phyloP scores from a whole-genome alignment of 2,888 invertebrate species.

The Malthinus flaveolus region DNA sequence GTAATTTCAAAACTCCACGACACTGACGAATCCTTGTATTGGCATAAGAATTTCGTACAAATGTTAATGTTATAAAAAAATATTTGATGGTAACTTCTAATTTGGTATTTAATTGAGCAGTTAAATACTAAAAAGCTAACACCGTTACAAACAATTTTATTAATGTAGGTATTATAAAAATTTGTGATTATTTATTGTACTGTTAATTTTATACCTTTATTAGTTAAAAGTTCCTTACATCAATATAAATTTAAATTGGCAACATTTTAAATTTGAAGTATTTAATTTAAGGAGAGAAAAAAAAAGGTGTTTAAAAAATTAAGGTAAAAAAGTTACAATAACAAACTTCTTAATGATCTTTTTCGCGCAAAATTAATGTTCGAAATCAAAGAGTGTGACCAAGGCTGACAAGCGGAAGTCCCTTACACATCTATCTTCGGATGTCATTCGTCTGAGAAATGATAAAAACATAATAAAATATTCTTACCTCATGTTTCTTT shows the following conservation, averaged over 20 bases:
- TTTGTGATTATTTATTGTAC: conserved; percentile 5
- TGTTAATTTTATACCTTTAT: conserved; percentile 5
- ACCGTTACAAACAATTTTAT: conserved; percentile 6
- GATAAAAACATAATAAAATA: conserved; percentile 47
- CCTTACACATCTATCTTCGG: conserved; percentile 49
- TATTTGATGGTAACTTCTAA: conserved; percentile 2
- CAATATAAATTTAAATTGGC: not conserved
- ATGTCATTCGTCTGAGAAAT: conserved; percentile 53
- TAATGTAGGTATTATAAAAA: conserved; percentile 4
- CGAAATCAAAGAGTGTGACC: conserved; percentile 49
- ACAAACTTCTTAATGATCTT: conserved; percentile 43
- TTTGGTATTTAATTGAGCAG: conserved; percentile 5
- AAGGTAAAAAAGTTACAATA: conserved; percentile 20
- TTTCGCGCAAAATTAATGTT: conserved; percentile 46
- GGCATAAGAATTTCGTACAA: not conserved
- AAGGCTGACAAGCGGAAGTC: conserved; percentile 43
- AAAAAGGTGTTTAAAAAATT: not conserved
- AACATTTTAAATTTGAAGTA: no score
- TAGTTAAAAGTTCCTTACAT: not conserved
- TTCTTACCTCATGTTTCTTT: conserved; percentile 40
- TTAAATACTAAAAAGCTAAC: conserved; percentile 4
- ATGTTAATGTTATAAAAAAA: conserved; percentile 1
- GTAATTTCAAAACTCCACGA: no score
- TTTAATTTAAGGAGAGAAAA: not conserved
- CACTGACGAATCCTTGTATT: no score